Evolutionary conservation across 2,888 invertebrate genomes (phyloP), one percentile per base, ranked within the genome.

Genomic region (Lasioglossum oenotherae): DNA sequence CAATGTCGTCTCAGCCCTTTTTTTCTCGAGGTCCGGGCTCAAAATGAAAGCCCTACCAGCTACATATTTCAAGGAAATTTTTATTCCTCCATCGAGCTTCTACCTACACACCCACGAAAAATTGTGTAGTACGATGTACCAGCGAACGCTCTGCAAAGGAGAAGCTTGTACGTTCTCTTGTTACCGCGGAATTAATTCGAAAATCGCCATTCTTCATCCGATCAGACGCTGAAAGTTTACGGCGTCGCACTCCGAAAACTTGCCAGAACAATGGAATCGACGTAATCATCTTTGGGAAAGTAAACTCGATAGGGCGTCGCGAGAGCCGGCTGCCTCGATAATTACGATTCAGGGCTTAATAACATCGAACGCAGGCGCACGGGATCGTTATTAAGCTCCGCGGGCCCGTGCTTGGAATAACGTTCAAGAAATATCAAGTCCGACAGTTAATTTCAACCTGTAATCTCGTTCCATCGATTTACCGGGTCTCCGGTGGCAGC

Each of bases 401-500:
- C 31, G 57, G 74, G 38, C 38, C n/a, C 69, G 27, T 35, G 79
- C 74, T 74, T 60, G 2, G 84, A 78, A 75, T 16, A 77, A 74
- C 81, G 81, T 49, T n/a, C 31, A 75, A 78, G 81, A 81, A 81
- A 60, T 73, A 81, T 38, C 44, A 41, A 38, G 35, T 14, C 23
- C 71, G 82, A 31, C 79, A 31, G 74, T 72, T 81, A 69, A 83
- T 83, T 79, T 76, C 79, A 2, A 1, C 76, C 57, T 16, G 76
- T 69, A 77, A 83, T 85, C 76, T 82, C 73, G 23, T 74, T 79
- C 38, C 27, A 71, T 73, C 44, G 73, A 79, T 84, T 84, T 71
- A 46, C 38, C 57, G 16, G 19, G 12, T 41, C 23, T 2, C 16
- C 49, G 19, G 6, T 16, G 49, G 14, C 19, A 16, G 10, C 23